phyloP scores from a whole-genome alignment of 2,797 vertebrate genomes.

The Presbytis comata region DNA sequence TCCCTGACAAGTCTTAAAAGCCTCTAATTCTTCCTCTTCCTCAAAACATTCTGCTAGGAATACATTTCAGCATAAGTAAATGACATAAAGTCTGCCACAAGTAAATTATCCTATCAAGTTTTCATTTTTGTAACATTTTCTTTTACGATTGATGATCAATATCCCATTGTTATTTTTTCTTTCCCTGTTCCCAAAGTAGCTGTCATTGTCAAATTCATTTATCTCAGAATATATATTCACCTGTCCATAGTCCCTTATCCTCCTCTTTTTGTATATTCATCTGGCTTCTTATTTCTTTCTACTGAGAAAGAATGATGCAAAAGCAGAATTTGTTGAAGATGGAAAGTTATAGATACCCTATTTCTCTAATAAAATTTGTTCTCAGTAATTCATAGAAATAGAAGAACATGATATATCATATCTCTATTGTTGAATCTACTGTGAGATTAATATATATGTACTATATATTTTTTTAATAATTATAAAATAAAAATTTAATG shows the following conservation, averaged over 20 bases:
- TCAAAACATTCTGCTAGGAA: not conserved
- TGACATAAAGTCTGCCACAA: not conserved
- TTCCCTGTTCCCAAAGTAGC: not conserved
- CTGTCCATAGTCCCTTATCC: not conserved
- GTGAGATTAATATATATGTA: not conserved
- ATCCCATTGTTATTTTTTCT: not conserved
- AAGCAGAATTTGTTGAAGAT: not conserved
- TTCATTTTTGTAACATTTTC: not conserved
- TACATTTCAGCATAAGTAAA: not conserved
- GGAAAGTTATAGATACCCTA: not conserved
- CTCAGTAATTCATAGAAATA: not conserved
- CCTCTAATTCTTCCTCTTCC: not conserved
- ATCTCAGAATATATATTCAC: not conserved
- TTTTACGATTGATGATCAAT: not conserved
- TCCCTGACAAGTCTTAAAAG: not conserved
- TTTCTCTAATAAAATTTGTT: not conserved
- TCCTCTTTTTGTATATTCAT: not conserved
- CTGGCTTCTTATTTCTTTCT: not conserved
- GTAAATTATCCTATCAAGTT: not conserved
- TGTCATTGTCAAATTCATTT: not conserved
- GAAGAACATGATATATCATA: not conserved
- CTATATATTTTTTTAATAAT: not conserved
- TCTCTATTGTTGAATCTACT: not conserved
- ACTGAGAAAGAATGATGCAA: constrained; percentile 10
- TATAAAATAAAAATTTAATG: not conserved